These are phyloP conservation scores for Karalla daura DNA, from an alignment of 2,797 vertebrate species.

Conservation along the genomic window DNA sequence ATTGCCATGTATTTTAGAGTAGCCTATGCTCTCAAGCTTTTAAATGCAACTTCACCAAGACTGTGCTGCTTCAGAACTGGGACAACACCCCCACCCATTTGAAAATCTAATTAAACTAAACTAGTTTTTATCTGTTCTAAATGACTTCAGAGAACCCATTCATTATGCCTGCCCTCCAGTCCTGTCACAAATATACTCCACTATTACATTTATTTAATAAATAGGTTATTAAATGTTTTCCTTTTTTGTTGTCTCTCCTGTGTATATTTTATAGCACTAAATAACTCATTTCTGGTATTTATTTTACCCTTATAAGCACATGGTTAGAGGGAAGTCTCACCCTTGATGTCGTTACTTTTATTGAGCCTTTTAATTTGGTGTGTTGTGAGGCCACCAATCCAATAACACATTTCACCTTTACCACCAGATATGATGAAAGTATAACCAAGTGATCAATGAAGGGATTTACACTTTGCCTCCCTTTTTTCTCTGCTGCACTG, in stretches of 20 bases:
- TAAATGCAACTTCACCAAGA: constrained; percentile 83
- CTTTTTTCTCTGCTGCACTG: constrained; percentile 30
- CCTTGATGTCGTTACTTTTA: constrained; percentile 40
- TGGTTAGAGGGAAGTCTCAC: neutral
- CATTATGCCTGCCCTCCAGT: constrained; percentile 87
- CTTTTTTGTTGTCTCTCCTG: constrained; percentile 62
- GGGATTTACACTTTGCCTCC: constrained; percentile 57
- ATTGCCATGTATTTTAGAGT: constrained; percentile 78
- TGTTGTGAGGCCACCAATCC: constrained; percentile 55
- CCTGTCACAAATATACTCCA: constrained; percentile 85
- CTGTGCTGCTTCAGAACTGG: constrained; percentile 83
- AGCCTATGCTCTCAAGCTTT: constrained; percentile 72
- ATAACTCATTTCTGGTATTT: constrained; percentile 28
- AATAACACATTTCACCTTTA: constrained; percentile 67
- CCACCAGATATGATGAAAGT: constrained; percentile 76
- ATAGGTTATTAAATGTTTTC: constrained; percentile 84
- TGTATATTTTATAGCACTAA: constrained; percentile 39
- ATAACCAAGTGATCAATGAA: constrained; percentile 78
- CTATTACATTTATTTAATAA: constrained; percentile 86
- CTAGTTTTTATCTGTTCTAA: constrained; percentile 89
- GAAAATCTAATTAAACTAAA: constrained; percentile 90
- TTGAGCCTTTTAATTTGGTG: constrained; percentile 66
- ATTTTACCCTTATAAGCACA: constrained; percentile 11
- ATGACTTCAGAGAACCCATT: constrained; percentile 87
- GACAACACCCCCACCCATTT: constrained; percentile 84